These are phyloP conservation scores for Metallyticus violacea DNA, from an alignment of 2,888 invertebrate species.

Conservation along the genomic window DNA sequence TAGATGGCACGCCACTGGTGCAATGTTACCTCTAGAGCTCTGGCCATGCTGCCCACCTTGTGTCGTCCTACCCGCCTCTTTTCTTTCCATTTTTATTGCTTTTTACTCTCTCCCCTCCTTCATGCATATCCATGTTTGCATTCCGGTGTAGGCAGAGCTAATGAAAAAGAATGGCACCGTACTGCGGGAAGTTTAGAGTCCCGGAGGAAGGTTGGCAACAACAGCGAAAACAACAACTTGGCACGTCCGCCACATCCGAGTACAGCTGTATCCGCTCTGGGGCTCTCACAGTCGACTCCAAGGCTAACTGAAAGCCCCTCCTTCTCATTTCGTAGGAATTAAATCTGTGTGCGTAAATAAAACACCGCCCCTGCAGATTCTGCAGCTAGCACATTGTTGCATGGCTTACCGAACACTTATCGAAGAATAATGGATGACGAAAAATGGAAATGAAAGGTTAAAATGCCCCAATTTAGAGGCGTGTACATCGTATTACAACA, in stretches of 20 bases:
- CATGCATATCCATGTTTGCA: neutral
- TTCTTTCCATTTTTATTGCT: neutral
- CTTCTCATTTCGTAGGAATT: too few species aligned
- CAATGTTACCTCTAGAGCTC: too few species aligned
- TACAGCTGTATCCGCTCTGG: neutral
- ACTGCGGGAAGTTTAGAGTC: neutral
- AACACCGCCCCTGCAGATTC: neutral
- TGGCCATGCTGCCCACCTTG: neutral
- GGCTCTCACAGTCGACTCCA: neutral
- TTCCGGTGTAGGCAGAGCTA: neutral
- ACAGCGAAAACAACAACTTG: neutral
- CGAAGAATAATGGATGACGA: too few species aligned
- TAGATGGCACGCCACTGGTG: neutral
- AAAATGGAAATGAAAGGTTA: too few species aligned
- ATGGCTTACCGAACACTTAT: too few species aligned
- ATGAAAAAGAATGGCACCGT: neutral
- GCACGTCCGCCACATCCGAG: neutral
- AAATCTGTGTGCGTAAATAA: neutral
- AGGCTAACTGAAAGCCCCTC: neutral
- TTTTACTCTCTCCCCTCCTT: neutral
- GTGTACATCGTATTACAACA: too few species aligned
- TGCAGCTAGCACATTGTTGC: neutral
- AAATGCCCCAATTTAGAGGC: too few species aligned
- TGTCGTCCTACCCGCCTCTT: neutral
- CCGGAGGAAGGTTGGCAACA: neutral